Conservation (phyloP, 2,888 invertebrate genomes). For the Digitonthophagus gazella region DNA sequence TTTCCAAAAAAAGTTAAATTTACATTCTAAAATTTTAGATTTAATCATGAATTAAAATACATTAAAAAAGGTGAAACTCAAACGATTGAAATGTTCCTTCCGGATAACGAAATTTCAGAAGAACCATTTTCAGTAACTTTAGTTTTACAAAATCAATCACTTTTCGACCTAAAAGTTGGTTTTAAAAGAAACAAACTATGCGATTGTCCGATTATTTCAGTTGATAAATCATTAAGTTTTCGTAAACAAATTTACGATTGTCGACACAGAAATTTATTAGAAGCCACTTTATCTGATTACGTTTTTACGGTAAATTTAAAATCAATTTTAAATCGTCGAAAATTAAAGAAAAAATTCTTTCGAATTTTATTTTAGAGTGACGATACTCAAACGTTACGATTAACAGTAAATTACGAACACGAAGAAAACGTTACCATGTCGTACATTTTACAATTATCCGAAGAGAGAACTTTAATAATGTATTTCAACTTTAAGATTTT, state of each 20-base stretch:
- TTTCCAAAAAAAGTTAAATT: background rate
- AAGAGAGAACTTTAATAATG: constrained; percentile 44
- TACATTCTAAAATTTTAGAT: constrained; percentile 34
- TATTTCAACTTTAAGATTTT: constrained; percentile 40
- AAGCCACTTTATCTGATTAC: constrained; percentile 40
- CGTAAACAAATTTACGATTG: constrained; percentile 43
- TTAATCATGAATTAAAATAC: constrained; percentile 40
- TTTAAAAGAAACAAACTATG: constrained; percentile 46
- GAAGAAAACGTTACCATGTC: constrained; percentile 41
- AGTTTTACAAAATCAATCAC: constrained; percentile 42
- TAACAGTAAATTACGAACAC: constrained; percentile 43
- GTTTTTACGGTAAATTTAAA: constrained; percentile 32
- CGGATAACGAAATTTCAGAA: constrained; percentile 40
- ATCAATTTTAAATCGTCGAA: background rate
- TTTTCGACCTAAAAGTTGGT: constrained; percentile 37
- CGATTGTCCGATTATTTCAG: constrained; percentile 40
- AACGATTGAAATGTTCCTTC: constrained; percentile 38
- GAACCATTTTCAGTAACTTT: constrained; percentile 40
- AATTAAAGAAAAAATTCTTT: background rate
- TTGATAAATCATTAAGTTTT: constrained; percentile 37
- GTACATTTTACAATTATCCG: constrained; percentile 46
- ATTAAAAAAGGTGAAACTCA: constrained; percentile 36
- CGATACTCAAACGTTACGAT: constrained; percentile 36
- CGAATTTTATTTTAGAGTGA: constrained; percentile 37
- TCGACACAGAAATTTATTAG: constrained; percentile 44